These are phyloP conservation scores for Contarinia nasturtii DNA, from an alignment of 1,140 invertebrate species.

Conservation along the genomic window DNA sequence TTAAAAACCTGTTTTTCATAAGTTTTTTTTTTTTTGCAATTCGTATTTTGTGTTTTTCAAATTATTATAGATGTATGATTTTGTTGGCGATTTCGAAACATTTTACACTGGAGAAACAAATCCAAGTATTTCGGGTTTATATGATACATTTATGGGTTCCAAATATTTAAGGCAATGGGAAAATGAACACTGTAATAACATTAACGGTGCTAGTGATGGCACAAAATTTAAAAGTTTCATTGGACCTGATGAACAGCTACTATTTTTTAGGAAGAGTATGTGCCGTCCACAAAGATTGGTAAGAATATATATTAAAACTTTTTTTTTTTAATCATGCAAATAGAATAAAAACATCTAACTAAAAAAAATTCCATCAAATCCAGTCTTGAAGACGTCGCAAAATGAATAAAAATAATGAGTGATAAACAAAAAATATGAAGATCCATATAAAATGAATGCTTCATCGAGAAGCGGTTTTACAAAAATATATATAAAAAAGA, in stretches of 20 bases:
- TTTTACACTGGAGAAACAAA: constrained; percentile 54
- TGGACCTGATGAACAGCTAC: constrained; percentile 39
- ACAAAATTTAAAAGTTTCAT: constrained; percentile 59
- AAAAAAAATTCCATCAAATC: too few relatives aligned
- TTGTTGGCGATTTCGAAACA: constrained; percentile 57
- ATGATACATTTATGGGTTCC: constrained; percentile 55
- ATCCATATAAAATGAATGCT: too few relatives aligned
- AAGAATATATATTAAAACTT: constrained; percentile 11
- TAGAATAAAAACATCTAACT: too few relatives aligned
- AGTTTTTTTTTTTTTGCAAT: neutral
- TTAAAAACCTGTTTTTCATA: neutral
- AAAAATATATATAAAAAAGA: too few relatives aligned
- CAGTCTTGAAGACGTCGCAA: too few relatives aligned
- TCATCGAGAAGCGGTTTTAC: too few relatives aligned
- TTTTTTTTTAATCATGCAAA: too few relatives aligned
- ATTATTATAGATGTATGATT: constrained; percentile 61
- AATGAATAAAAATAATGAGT: too few relatives aligned
- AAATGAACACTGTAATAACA: constrained; percentile 48
- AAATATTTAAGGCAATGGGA: constrained; percentile 56
- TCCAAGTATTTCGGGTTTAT: constrained; percentile 37
- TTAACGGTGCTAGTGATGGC: constrained; percentile 66
- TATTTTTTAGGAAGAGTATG: constrained; percentile 66
- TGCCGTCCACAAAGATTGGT: constrained; percentile 56
- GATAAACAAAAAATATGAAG: too few relatives aligned
- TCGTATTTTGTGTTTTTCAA: neutral